Evolutionary conservation across 2,113 vertebrate species (phyloP).

Genomic region (Hippocampus abdominalis): DNA sequence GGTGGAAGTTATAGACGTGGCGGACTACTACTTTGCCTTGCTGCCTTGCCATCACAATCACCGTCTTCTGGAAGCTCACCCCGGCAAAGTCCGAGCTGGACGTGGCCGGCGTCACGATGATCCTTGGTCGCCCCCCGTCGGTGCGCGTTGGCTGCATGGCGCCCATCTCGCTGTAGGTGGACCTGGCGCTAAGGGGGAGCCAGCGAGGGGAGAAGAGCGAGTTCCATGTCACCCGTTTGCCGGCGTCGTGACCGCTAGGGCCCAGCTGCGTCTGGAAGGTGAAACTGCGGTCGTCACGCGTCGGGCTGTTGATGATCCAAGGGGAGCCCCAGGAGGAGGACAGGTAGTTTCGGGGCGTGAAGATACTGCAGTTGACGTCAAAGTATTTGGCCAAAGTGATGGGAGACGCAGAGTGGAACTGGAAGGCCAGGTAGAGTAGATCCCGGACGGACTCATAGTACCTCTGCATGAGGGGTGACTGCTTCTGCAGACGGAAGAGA

Average conservation of each 20-base stretch:
- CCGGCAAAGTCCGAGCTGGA: conserved; percentile 88
- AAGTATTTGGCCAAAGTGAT: conserved; percentile 92
- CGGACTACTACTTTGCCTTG: conserved; percentile 87
- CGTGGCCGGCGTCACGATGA: conserved; percentile 87
- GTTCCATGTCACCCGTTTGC: conserved; percentile 90
- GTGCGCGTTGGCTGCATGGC: conserved; percentile 81
- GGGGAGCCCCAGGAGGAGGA: conserved; percentile 86
- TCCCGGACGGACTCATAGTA: conserved; percentile 80
- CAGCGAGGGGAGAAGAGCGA: conserved; percentile 93
- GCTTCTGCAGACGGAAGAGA: conserved; percentile 88
- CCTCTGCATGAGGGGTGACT: conserved; percentile 79
- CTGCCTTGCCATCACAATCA: conserved; percentile 84
- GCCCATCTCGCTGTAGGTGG: conserved; percentile 79
- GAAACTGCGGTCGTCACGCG: conserved; percentile 92
- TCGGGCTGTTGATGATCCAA: conserved; percentile 93
- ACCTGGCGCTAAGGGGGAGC: conserved; percentile 86
- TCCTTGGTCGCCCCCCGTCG: conserved; percentile 80
- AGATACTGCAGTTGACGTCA: conserved; percentile 92
- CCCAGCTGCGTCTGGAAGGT: conserved; percentile 95
- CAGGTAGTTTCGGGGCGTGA: conserved; percentile 94
- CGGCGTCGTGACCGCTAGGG: conserved; percentile 85
- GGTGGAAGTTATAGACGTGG: conserved; percentile 92
- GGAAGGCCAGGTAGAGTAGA: conserved; percentile 92
- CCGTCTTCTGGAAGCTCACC: conserved; percentile 93
- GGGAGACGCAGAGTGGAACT: conserved; percentile 92